These are phyloP conservation scores for Diabrotica balteata DNA, from an alignment of 2,888 invertebrate genomes.

Conservation along the genomic window DNA sequence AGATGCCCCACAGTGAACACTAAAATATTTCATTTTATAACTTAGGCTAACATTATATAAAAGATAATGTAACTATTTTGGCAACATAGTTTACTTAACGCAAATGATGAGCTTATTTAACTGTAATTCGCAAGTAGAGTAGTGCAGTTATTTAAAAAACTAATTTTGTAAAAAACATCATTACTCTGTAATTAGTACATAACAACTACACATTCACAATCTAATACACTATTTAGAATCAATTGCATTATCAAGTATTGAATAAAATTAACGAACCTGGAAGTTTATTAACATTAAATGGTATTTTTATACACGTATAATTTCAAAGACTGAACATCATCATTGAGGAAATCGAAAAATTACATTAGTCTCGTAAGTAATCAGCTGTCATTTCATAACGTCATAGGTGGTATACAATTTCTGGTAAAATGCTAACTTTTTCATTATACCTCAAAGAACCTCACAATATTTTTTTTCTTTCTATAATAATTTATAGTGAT, in stretches of 20 bases:
- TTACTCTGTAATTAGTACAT: neutral
- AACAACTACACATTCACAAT: neutral
- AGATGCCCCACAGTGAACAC: conserved; percentile 14
- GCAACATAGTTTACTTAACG: too few species aligned
- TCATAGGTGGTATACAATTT: too few species aligned
- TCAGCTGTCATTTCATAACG: conserved; percentile 20
- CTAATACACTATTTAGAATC: neutral
- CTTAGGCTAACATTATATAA: too few species aligned
- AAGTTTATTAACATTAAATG: conserved; percentile 10
- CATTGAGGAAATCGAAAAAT: conserved; percentile 9
- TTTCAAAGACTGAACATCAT: conserved; percentile 15
- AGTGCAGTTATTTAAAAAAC: too few species aligned
- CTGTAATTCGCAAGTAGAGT: too few species aligned
- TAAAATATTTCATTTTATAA: conserved; percentile 1
- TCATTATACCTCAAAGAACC: too few species aligned
- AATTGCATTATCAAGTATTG: neutral
- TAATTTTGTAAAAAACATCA: neutral
- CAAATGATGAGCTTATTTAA: too few species aligned
- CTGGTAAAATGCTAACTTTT: too few species aligned
- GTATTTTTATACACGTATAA: conserved; percentile 12
- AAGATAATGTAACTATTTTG: too few species aligned
- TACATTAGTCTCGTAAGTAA: conserved; percentile 19
- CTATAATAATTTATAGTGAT: too few species aligned
- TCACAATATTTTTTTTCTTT: too few species aligned
- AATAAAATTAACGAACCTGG: conserved; percentile 5